phyloP scores from a whole-genome alignment of 2,888 invertebrate genomes.

The Lobophora halterata region DNA sequence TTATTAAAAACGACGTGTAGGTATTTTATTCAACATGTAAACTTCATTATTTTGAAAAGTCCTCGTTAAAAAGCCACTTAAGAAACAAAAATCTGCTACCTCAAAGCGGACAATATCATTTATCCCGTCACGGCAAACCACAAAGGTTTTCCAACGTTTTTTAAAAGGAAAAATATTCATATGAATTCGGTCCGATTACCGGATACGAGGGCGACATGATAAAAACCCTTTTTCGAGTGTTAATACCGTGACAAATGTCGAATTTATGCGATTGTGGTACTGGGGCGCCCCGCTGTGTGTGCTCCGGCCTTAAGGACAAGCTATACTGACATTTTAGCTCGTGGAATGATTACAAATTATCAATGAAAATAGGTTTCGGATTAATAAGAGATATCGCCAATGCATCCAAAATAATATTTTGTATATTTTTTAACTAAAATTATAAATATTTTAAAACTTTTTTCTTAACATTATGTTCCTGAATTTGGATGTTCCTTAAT shows the following conservation, averaged over 20 bases:
- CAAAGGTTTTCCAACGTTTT: slow-evolving; percentile 46
- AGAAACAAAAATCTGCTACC: slow-evolving; percentile 26
- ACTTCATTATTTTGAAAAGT: slow-evolving; percentile 10
- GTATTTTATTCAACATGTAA: slow-evolving; percentile 2
- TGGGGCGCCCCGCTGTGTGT: slow-evolving; percentile 59
- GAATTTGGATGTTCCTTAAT: too few species aligned
- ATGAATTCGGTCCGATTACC: slow-evolving; percentile 61
- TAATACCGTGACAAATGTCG: slow-evolving; percentile 79
- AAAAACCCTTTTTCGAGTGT: slow-evolving; percentile 77
- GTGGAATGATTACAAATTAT: slow-evolving; percentile 40
- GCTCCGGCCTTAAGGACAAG: slow-evolving; percentile 41
- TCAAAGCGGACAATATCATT: slow-evolving; percentile 26
- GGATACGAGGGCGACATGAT: slow-evolving; percentile 76
- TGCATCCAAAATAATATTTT: slow-evolving; percentile 8
- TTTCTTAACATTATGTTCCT: too few species aligned
- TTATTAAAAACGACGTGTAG: neutral
- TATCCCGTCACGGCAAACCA: slow-evolving; percentile 48
- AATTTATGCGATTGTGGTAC: slow-evolving; percentile 74
- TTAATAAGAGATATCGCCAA: slow-evolving; percentile 17
- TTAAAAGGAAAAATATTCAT: slow-evolving; percentile 55
- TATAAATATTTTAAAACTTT: too few species aligned
- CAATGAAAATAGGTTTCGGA: slow-evolving; percentile 24
- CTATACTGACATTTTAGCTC: slow-evolving; percentile 38
- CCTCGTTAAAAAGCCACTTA: slow-evolving; percentile 7
- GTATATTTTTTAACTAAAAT: too few species aligned